phyloP scores from a whole-genome alignment of 1,140 invertebrate species.

The Apolygus lucorum region DNA sequence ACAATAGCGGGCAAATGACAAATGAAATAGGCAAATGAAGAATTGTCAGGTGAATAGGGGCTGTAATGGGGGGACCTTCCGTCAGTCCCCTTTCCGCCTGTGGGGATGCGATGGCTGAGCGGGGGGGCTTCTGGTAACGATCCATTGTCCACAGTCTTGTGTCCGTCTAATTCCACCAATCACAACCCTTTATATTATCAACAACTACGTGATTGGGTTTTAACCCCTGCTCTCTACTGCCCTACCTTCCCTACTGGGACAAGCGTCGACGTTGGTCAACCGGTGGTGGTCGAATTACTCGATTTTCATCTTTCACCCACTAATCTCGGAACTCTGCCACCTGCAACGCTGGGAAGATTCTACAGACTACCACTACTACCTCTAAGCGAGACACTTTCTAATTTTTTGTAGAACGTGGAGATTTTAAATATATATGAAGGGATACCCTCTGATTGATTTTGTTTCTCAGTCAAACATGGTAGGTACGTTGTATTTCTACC shows the following conservation, averaged over 20 bases:
- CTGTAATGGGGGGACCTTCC: constrained; percentile 18
- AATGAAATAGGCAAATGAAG: constrained; percentile 46
- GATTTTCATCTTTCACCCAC: background rate
- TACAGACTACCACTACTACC: too few relatives aligned
- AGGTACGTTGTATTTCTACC: too few relatives aligned
- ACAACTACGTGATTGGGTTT: constrained; percentile 21
- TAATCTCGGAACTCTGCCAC: background rate
- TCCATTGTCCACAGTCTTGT: constrained; percentile 19
- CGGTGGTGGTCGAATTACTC: background rate
- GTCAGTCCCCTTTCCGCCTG: background rate
- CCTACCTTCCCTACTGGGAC: background rate
- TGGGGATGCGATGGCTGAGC: background rate
- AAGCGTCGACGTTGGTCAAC: background rate
- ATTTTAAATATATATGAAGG: too few relatives aligned
- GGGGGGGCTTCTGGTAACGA: constrained; percentile 14
- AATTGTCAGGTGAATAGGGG: constrained; percentile 39
- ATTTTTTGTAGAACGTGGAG: too few relatives aligned
- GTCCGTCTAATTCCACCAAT: constrained; percentile 21
- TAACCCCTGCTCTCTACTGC: background rate
- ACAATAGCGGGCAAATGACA: constrained; percentile 44
- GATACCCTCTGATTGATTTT: too few relatives aligned
- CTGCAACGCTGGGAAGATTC: too few relatives aligned
- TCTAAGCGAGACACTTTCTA: too few relatives aligned
- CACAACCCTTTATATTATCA: constrained; percentile 22
- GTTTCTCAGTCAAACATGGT: too few relatives aligned